Evolutionary conservation across 2,113 vertebrate genomes (phyloP), one percentile per base, ranked within the genome.

Genomic region (Silurus glanis): DNA sequence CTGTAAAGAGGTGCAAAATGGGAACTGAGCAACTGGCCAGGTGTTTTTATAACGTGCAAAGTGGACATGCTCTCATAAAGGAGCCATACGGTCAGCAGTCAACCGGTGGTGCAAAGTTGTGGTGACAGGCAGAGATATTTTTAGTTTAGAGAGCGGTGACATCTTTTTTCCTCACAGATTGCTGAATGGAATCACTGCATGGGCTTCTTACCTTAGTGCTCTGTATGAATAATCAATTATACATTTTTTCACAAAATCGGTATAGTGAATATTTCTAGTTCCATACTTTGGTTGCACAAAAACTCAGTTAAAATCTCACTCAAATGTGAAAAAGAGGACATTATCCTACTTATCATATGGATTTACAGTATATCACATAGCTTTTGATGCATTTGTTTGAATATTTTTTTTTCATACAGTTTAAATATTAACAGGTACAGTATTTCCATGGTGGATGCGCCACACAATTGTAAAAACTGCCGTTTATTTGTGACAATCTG

Each of bases 51-150:
- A 71, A 75, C 2, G 16, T 66, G 51, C 59, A 37, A 71, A 86
- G 13, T 9, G 3, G 28, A 23, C 19, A 25, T 16, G 53, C 14
- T n/a, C 62, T 72, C 25, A 82, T 82, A 47, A 80, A 74, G 23
- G 45, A 72, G 83, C 78, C 17, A 13, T 62, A 28, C 13, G 21
- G 71, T 83, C 82, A 81, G 61, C 45, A 28, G 8, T 23, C 21
- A 75, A 85, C 74, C 25, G 51, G 80, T 82, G 85, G 85, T 23
- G 62, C 51, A 85, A 59, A 49, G 49, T 55, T 83, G 55, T 51
- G 49, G 75, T 67, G 59, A 61, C 16, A 1, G 25, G 55, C 55
- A 19, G n/a, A 61, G 78, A 45, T 83, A 89, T 85, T 84, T 84
- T 89, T 84, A 84, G 51, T 16, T 62, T 23, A 25, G 56, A 69